Conservation (phyloP, 2,797 vertebrate genomes). For the Mastacembelus armatus region DNA sequence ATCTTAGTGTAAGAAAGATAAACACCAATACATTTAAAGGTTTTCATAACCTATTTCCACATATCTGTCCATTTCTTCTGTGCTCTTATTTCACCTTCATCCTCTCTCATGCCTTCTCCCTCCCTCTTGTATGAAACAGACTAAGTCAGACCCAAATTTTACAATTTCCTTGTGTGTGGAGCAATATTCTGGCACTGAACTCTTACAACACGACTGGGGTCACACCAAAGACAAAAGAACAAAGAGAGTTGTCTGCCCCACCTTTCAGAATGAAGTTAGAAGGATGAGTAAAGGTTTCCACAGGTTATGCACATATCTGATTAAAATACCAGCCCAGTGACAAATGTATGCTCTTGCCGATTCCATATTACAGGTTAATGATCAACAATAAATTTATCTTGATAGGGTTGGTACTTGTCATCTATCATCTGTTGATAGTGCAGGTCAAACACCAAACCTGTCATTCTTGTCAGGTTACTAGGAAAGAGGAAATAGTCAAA, state of each 20-base stretch:
- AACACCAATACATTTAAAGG: neutral
- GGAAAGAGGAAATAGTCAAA: conserved; percentile 63
- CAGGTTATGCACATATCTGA: conserved; percentile 3
- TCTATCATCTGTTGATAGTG: conserved; percentile 4
- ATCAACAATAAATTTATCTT: conserved; percentile 21
- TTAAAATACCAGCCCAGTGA: neutral
- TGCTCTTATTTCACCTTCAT: neutral
- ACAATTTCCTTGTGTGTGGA: conserved; percentile 4
- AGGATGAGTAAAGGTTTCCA: neutral
- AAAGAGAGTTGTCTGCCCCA: neutral
- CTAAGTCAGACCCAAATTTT: neutral
- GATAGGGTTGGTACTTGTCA: conserved; percentile 7
- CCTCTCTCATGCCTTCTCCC: neutral
- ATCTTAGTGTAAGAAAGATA: conserved; percentile 24
- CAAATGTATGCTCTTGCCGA: neutral
- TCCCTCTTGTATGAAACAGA: conserved; percentile 11
- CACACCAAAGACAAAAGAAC: neutral
- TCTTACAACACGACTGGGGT: neutral
- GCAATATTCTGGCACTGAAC: conserved; percentile 8
- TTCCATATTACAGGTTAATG: conserved; percentile 12
- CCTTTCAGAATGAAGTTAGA: neutral
- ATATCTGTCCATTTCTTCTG: conserved; percentile 21
- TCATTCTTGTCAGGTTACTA: conserved; percentile 10
- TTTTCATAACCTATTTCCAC: conserved; percentile 17
- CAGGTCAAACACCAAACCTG: neutral